A percentile compares a stretch with the other conserved stretches of the same genome.
Conservation (phyloP, 2,888 invertebrate species). For the Bellardia bayeri region DNA sequence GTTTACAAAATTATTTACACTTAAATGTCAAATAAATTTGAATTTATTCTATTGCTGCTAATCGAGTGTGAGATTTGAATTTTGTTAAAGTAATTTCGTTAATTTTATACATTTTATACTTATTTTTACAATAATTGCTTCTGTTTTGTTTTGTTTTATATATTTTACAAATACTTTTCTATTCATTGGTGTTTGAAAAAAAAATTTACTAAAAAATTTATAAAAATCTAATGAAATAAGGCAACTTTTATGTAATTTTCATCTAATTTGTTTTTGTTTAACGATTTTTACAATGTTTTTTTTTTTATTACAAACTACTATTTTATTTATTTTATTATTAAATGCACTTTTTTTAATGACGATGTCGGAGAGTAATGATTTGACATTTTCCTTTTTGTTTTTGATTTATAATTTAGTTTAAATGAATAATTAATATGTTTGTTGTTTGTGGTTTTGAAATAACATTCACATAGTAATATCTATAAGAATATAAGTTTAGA, state of each 20-base stretch:
- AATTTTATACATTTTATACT: background rate
- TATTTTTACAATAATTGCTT: constrained; percentile 6
- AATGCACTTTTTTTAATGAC: constrained; percentile 73
- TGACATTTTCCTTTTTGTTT: constrained; percentile 54
- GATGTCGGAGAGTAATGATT: constrained; percentile 68
- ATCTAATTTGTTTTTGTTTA: constrained; percentile 62
- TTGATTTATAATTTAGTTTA: constrained; percentile 42
- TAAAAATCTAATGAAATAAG: constrained; percentile 71
- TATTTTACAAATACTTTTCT: constrained; percentile 63
- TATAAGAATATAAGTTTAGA: constrained; percentile 4
- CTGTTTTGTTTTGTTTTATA: constrained; percentile 1
- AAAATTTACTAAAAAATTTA: constrained; percentile 34
- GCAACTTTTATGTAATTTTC: constrained; percentile 72
- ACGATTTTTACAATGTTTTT: constrained; percentile 59
- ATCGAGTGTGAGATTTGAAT: background rate
- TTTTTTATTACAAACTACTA: constrained; percentile 47
- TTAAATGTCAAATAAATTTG: no score
- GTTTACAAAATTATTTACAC: no score
- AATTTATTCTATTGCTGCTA: no score
- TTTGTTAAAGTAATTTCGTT: background rate
- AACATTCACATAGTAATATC: background rate
- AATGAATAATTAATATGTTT: constrained; percentile 11
- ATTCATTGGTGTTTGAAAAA: constrained; percentile 59
- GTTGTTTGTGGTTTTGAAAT: constrained; percentile 7
- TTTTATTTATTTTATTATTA: constrained; percentile 46